Evolutionary conservation across 1,140 invertebrate genomes (phyloP).

Genomic region (Cyrtorhinus lividipennis): DNA sequence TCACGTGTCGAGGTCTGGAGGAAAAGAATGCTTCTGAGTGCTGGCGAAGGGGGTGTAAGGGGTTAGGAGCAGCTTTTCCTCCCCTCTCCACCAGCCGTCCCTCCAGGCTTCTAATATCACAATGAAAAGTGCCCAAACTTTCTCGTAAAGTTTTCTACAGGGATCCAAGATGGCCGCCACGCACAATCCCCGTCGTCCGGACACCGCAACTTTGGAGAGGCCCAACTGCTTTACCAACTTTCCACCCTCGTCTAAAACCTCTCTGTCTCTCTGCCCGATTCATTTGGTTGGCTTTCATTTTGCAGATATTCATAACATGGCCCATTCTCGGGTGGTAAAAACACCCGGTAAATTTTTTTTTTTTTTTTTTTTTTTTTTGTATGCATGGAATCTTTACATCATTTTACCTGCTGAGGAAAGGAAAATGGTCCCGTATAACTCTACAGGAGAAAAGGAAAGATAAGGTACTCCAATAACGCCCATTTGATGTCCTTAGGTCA

Average conservation of each 20-base stretch:
- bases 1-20: not conserved
- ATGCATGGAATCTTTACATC: too few relatives aligned
- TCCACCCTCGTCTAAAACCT: not conserved
- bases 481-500: too few relatives aligned
- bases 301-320: too few relatives aligned
- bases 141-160: not conserved
- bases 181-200: constrained; percentile 9
- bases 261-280: not conserved
- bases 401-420: too few relatives aligned
- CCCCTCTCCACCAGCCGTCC: not conserved
- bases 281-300: not conserved
- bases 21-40: not conserved
- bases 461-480: too few relatives aligned
- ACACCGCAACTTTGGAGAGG: constrained; percentile 2
- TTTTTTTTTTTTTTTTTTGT: too few relatives aligned
- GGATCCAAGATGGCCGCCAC: constrained; percentile 11
- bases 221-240: constrained; percentile 3
- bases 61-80: not conserved
- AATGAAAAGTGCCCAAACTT: constrained; percentile 14
- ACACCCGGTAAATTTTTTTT: too few relatives aligned
- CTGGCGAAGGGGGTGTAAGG: not conserved
- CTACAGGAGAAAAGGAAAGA: too few relatives aligned
- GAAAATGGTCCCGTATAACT: too few relatives aligned
- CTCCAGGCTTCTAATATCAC: constrained; percentile 2
- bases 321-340: too few relatives aligned